Evolutionary conservation across 2,797 vertebrate genomes (phyloP).

Genomic region (Eulemur albifrons): DNA sequence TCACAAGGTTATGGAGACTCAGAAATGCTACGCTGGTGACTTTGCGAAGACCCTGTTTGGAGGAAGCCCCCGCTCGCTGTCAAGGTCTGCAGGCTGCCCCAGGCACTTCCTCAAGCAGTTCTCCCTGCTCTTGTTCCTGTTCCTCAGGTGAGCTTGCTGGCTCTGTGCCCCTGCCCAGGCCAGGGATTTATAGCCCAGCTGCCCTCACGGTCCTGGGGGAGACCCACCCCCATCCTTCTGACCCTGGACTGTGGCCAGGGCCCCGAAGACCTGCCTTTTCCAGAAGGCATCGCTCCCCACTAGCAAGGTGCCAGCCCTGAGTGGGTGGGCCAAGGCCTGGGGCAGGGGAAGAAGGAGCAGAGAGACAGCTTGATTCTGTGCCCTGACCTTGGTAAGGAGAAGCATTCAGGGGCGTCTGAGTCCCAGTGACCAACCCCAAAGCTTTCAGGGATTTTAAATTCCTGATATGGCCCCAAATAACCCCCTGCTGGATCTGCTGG

Average conservation of each 20-base stretch:
- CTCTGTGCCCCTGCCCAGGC: neutral
- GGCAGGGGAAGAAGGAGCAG: neutral
- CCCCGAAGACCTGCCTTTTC: neutral
- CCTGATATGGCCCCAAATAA: conserved; percentile 8
- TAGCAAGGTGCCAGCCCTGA: neutral
- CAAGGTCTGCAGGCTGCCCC: neutral
- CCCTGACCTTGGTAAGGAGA: conserved; percentile 41
- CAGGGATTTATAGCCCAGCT: conserved; percentile 31
- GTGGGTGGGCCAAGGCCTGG: neutral
- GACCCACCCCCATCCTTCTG: neutral
- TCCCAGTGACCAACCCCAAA: conserved; percentile 33
- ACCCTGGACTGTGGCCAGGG: neutral
- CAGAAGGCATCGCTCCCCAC: neutral
- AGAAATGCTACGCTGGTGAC: neutral
- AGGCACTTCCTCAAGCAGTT: neutral
- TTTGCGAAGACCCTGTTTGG: neutral
- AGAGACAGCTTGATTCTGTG: conserved; percentile 10
- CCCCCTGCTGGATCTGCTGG: conserved; percentile 15
- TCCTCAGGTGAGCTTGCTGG: conserved; percentile 40
- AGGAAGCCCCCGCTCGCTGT: neutral
- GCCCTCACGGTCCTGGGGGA: neutral
- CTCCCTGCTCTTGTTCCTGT: neutral
- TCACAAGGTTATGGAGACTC: neutral
- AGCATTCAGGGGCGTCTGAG: neutral
- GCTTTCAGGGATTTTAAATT: conserved; percentile 50